Evolutionary conservation across 2,888 invertebrate species (phyloP), one percentile per base, ranked within the genome.

Genomic region (Odiellus spinosus): DNA sequence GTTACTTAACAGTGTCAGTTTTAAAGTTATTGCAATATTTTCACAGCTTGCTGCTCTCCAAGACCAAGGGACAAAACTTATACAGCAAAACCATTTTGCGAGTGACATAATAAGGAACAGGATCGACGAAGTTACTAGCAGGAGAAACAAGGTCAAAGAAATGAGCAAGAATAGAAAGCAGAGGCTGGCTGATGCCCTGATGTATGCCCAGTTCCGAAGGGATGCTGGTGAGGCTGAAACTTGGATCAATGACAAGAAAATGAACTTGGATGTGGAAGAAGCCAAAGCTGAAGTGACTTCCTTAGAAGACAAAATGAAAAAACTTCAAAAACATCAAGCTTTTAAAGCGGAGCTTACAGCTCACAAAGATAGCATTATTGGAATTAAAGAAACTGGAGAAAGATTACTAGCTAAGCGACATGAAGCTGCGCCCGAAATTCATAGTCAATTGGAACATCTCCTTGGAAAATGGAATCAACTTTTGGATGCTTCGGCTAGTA

Each of bases 281-380:
- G 75, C 76, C 47, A 76, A 75, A 19, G 82, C 82, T 60, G 82
- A 84, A 5, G 80, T 80, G 0, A 80, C 78, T 60, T 71, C 70
- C 52, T 70, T 96, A 3, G 88, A 93, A 61, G 93, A 91, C 60
- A 96, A 96, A 69, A 90, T 96, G 58, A 87, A 88, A 68, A 83
- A 85, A 61, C 69, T 93, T 32, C 87, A 91, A 63, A 90, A 88
- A 63, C 88, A 91, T 66, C 90, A 91, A 67, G 87, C 91, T 0
- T 86, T 91, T 71, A 83, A 90, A 58, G 88, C 90, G 0, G 91
- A 93, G 64, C 73, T 93, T 39, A 76, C 80, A 0, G 87, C 88
- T 2, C 86, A 91, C 70, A 77, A 82, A 57, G 78, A 82, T 15
- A 75, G 86, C 46, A 82, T 96, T 47, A 76, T 79, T 53, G 82